Evolutionary conservation across 2,113 vertebrate species (phyloP).

Genomic region (Tachysurus vachellii): DNA sequence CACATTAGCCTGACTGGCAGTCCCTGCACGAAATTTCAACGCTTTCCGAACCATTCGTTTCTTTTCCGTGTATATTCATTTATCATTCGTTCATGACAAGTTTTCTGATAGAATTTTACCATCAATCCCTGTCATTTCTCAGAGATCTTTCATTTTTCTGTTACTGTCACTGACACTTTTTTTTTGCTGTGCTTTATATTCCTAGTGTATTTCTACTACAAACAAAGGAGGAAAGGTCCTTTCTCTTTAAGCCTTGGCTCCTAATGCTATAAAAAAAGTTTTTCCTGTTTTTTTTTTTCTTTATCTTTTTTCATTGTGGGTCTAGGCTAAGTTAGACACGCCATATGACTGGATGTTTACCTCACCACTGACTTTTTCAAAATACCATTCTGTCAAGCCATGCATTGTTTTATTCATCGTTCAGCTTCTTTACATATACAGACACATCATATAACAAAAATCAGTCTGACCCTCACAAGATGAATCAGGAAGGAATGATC

Average conservation of each 20-base stretch:
- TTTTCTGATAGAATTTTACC: constrained; percentile 3
- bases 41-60: not conserved
- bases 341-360: not conserved
- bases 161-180: not conserved
- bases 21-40: constrained; percentile 1
- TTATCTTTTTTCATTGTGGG: not conserved
- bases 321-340: not conserved
- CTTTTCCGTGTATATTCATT: not conserved
- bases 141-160: not conserved
- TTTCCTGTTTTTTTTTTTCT: not conserved
- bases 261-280: not conserved
- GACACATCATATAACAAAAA: not conserved
- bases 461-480: not conserved
- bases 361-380: not conserved
- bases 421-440: not conserved
- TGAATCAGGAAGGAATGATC: not conserved
- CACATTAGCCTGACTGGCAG: constrained; percentile 28
- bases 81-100: not conserved
- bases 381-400: not conserved
- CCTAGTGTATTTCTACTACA: not conserved
- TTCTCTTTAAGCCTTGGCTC: not conserved
- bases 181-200: not conserved
- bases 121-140: constrained; percentile 5
- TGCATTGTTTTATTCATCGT: not conserved
- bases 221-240: not conserved